Evolutionary conservation across 2,888 invertebrate genomes (phyloP), one percentile per base, ranked within the genome.

Genomic region (Phorcus lineatus): DNA sequence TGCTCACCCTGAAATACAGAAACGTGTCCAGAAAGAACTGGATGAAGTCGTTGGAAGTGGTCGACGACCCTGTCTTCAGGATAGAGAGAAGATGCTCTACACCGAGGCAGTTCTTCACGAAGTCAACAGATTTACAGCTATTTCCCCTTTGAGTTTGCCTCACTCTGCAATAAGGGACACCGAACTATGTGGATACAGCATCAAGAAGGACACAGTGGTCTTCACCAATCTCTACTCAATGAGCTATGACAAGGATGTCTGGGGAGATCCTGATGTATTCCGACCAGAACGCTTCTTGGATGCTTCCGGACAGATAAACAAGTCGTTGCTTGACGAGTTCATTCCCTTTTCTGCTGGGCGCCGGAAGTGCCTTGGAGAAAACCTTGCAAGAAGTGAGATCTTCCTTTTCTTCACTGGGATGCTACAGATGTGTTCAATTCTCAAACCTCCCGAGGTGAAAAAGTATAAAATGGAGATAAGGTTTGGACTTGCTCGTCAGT

Each of bases 331-430:
- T 13, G 84, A 81, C 19, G 80, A 53, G 28, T 82, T 88, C 66
- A 53, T 85, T 9, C 78, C 84, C 1, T 89, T 85, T 76, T 84
- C 88, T 3, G 28, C 85, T 40, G 90, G 90, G 1, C 78, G 84
- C 31, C 81, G 90, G 36, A 77, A 83, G 13, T 90, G 90, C 76
- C 55, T 88, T 28, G 90, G 90, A 1, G 89, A 90, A 81, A 75
- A 78, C 24, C 74, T 90, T 24, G 88, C 86, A 19, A 82, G 80
- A 22, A 82, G 81, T 77, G 86, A 89, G 79, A 19, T 90, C 1
- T 87, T 88, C 54, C 17, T 90, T 9, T 85, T 84, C 78, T 83
- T 90, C 31, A 76, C 86, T 36, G 75, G 75, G 1, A 24, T 81
- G 2, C 13, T 81, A 19, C 81, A 81, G 57, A 62, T 54, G 6